Percentiles rank a stretch among this genome's conserved stretches.
Conservation (phyloP, 2,888 invertebrate species). For the Neocrepidodera transversa region DNA sequence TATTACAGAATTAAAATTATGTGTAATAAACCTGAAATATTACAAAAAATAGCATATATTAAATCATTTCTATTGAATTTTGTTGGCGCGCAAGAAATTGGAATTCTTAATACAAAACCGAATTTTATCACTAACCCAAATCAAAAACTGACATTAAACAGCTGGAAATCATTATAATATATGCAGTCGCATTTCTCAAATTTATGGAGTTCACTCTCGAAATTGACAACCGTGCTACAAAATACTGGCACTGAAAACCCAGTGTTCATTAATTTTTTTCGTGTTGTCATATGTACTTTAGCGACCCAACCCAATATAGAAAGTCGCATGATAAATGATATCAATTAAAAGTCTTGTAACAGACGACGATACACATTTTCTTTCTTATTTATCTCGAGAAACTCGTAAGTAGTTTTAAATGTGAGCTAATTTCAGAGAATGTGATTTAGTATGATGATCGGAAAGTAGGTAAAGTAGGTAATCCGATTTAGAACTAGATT, state of each 20-base stretch:
- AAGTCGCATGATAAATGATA: constrained; percentile 26
- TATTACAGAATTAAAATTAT: no score
- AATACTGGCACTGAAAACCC: constrained; percentile 1
- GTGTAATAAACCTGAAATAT: no score
- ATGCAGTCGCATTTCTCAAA: constrained; percentile 7
- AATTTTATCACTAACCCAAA: constrained; percentile 9
- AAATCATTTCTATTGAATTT: no score
- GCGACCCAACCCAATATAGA: constrained; percentile 30
- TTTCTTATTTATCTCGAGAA: neutral
- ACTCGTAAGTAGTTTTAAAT: neutral
- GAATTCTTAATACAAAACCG: neutral
- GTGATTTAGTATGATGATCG: neutral
- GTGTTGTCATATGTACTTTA: neutral
- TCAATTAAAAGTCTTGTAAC: constrained; percentile 20
- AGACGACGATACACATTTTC: constrained; percentile 11
- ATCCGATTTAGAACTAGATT: neutral
- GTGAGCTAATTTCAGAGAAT: neutral
- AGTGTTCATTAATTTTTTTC: constrained; percentile 3
- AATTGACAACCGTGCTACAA: neutral
- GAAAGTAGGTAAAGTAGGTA: neutral
- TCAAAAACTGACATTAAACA: constrained; percentile 7
- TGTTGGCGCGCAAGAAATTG: no score
- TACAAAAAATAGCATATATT: no score
- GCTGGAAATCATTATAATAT: neutral
- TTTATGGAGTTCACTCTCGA: constrained; percentile 8